Conservation (phyloP, 23 tunicate species). For the Styela clava region DNA sequence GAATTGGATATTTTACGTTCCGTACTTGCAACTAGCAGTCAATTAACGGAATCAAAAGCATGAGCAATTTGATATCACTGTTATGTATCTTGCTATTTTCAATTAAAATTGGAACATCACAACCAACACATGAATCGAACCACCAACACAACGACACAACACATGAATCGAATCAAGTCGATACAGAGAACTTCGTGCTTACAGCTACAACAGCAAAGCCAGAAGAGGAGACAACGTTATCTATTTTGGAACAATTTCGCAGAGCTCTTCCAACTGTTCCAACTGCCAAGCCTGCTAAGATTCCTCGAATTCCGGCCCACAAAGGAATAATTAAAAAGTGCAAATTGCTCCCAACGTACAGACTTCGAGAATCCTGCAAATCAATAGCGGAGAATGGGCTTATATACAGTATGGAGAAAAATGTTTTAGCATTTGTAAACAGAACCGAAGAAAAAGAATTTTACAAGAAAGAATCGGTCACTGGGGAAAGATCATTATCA, state of each 20-base stretch:
- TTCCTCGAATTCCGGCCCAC: not conserved
- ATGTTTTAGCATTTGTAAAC: not conserved
- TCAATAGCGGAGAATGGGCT: not conserved
- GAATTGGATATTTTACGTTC: no score
- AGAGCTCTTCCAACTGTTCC: not conserved
- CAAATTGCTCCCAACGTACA: not conserved
- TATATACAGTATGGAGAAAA: not conserved
- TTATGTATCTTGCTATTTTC: no score
- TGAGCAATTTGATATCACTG: no score
- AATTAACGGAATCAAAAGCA: no score
- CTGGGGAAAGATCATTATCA: not conserved
- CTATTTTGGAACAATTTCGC: not conserved
- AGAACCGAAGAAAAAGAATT: not conserved
- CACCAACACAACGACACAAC: no score
- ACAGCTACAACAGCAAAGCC: not conserved
- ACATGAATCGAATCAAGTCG: no score
- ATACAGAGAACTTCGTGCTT: no score
- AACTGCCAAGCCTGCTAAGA: not conserved
- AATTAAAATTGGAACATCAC: no score
- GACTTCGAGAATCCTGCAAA: not conserved
- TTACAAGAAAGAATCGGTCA: not conserved
- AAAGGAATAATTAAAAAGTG: not conserved
- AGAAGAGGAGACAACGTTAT: not conserved
- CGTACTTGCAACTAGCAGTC: no score
- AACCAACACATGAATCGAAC: no score